Conservation (phyloP, 2,113 vertebrate species). For the Malurus melanocephalus region DNA sequence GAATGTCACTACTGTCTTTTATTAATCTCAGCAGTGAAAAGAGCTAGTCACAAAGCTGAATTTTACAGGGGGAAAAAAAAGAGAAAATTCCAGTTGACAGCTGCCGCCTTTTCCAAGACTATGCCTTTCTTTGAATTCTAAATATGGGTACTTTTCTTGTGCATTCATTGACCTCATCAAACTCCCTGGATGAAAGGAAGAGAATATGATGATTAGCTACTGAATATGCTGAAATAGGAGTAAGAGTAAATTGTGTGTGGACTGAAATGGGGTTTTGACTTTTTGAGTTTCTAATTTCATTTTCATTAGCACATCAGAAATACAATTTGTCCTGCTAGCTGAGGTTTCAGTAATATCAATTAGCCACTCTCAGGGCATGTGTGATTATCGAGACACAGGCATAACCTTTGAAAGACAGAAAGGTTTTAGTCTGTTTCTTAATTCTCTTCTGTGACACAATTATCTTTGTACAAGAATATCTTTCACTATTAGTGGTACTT, state of each 20-base stretch:
- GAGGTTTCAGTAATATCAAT: conserved; percentile 35
- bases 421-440: neutral
- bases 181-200: neutral
- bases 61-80: neutral
- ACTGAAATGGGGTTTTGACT: neutral
- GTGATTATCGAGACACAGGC: neutral
- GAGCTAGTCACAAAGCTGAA: neutral
- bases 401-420: conserved; percentile 17
- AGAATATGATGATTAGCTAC: neutral
- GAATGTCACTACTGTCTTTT: neutral
- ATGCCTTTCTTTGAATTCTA: neutral
- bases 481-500: neutral
- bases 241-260: neutral
- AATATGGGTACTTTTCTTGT: neutral
- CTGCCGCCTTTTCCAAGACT: neutral
- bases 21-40: neutral
- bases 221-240: neutral
- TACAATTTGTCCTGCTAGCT: conserved; percentile 30
- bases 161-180: conserved; percentile 12
- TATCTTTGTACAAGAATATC: neutral
- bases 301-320: conserved; percentile 34
- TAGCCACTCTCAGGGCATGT: neutral
- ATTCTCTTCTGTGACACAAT: neutral
- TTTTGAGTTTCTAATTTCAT: conserved; percentile 37
- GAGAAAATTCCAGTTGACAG: neutral